phyloP scores from a whole-genome alignment of 2,888 invertebrate species.

The Lobophora halterata region DNA sequence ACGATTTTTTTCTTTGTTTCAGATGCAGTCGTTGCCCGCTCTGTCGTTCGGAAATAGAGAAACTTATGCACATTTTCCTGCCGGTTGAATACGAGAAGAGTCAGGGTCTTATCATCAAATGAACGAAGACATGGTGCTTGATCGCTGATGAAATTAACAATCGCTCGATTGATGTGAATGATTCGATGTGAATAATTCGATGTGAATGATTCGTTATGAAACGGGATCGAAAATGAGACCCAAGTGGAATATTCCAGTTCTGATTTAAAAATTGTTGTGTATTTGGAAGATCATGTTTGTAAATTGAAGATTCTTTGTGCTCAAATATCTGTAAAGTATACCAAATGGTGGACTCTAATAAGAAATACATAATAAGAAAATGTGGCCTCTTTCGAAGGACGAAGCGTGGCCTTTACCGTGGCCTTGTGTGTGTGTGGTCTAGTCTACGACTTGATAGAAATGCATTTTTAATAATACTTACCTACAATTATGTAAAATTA shows the following conservation, averaged over 20 bases:
- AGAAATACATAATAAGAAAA: too few relatives aligned
- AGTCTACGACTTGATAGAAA: conserved; percentile 18
- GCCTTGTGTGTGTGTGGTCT: conserved; percentile 14
- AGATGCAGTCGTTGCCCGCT: conserved; percentile 88
- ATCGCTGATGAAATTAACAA: conserved; percentile 33
- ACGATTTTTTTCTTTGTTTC: conserved; percentile 26
- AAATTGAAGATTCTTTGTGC: too few relatives aligned
- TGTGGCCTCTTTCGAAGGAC: too few relatives aligned
- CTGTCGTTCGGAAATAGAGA: conserved; percentile 86
- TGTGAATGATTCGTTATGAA: neutral
- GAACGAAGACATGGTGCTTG: conserved; percentile 37
- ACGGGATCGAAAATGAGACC: neutral
- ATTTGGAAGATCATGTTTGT: too few relatives aligned
- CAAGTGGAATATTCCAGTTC: neutral
- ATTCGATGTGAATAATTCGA: conserved; percentile 3
- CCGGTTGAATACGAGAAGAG: conserved; percentile 80
- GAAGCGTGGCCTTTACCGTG: conserved; percentile 6
- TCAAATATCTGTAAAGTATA: too few relatives aligned
- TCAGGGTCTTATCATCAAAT: conserved; percentile 62
- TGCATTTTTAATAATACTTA: conserved; percentile 19
- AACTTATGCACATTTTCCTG: conserved; percentile 85
- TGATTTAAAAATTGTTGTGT: conserved; percentile 1
- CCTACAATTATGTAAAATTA: neutral
- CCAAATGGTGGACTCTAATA: too few relatives aligned
- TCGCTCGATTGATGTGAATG: conserved; percentile 24